phyloP scores from a whole-genome alignment of 2,797 vertebrate genomes.

The Cossypha heuglini region DNA sequence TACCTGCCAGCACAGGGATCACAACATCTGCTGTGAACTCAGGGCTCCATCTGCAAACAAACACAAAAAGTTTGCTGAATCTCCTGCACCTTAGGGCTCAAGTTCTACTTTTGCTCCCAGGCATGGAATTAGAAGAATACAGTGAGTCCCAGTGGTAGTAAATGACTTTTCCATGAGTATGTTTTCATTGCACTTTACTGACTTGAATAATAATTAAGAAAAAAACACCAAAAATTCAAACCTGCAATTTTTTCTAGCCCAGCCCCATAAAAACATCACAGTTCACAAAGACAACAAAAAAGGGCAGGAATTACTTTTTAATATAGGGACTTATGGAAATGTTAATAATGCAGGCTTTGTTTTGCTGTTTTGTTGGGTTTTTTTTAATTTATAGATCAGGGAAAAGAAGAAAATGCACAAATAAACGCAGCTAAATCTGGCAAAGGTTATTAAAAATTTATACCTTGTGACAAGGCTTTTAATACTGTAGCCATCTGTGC shows the following conservation, averaged over 20 bases:
- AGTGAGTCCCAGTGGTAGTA: neutral
- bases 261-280: neutral
- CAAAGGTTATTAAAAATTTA: constrained; percentile 45
- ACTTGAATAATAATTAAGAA: neutral
- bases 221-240: neutral
- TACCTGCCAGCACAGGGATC: neutral
- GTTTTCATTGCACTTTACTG: neutral
- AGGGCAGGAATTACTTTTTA: neutral
- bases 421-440: neutral
- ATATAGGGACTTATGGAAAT: neutral
- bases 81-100: neutral
- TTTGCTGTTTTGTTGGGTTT: neutral
- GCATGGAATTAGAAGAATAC: neutral
- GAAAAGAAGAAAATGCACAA: neutral
- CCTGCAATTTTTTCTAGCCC: neutral
- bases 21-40: neutral
- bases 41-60: neutral
- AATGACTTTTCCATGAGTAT: neutral
- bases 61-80: neutral
- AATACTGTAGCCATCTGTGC: constrained; percentile 2
- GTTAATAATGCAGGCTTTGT: neutral
- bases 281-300: constrained; percentile 11
- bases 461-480: neutral
- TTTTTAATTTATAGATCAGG: neutral
- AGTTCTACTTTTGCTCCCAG: neutral